Evolutionary conservation across 2,113 vertebrate species (phyloP).

Genomic region (Rhegmatorhina hoffmannsi): DNA sequence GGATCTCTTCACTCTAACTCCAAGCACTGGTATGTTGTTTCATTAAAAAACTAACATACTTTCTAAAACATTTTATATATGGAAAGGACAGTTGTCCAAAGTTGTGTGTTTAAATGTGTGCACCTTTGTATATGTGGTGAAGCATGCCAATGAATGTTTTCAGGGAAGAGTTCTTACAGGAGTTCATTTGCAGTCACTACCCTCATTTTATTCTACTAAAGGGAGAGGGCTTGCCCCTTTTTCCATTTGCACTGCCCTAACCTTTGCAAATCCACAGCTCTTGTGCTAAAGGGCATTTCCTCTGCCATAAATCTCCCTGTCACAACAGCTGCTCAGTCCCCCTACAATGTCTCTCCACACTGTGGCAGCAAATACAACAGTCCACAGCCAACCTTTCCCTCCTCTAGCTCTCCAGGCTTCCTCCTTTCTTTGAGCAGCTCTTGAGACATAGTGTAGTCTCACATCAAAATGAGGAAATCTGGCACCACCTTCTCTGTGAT

Average conservation of each 20-base stretch:
- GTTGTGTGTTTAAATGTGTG: rapidly evolving
- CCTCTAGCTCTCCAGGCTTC: background rate
- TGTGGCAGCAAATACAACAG: background rate
- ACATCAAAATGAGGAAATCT: background rate
- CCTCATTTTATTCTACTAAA: background rate
- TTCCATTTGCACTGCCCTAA: background rate
- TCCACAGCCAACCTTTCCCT: background rate
- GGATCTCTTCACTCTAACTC: background rate
- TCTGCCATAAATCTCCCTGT: background rate
- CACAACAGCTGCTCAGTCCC: background rate
- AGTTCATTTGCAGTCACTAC: background rate
- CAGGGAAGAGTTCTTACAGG: background rate
- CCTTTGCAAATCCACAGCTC: background rate
- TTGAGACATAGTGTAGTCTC: background rate
- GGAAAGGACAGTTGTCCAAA: background rate
- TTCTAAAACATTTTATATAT: background rate
- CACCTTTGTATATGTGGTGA: background rate
- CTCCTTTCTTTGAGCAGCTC: background rate
- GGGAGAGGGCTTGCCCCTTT: background rate
- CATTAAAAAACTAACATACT: background rate
- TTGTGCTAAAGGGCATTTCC: background rate
- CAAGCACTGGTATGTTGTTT: background rate
- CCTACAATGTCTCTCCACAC: rapidly evolving
- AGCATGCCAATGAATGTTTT: rapidly evolving
- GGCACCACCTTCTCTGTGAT: background rate